Base-by-base conservation (phyloP, 2,888 invertebrate genomes). In the Thecophora atra region DNA sequence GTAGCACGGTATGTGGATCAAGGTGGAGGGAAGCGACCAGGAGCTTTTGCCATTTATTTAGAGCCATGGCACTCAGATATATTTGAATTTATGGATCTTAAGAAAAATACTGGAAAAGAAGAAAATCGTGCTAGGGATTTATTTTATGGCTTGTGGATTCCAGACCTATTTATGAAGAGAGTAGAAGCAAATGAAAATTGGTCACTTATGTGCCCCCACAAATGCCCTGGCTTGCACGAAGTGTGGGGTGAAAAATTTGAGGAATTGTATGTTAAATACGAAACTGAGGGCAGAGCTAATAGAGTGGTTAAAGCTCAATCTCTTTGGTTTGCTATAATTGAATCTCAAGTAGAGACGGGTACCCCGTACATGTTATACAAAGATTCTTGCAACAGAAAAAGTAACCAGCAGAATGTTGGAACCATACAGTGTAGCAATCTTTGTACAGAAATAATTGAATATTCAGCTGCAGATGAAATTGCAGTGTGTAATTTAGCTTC, bases 41-140 rank as follows among this genome's bases (percentile, higher is more conserved):
- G 99, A 26, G 98, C 98, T 3, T 98, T 99, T 88, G 98, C 99
- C 19, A 92, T 99, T 74, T 99, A 99, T 83, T 87, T 99, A 69
- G 99, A 99, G 86, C 99, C 99, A 0, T 99, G 99, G 99, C 99
- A 99, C 88, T 93, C 96, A 0, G 99, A 99, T 85, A 89, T 99
- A 73, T 96, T 98, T 84, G 97, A 97, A 74, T 99, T 98, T 87
- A 88, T 99, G 67, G 95, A 98, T 83, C 88, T 98, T 66, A 96
- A 94, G 83, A 98, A 98, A 85, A 99, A 99, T 84, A 97, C 96
- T 0, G 94, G 99, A 0, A 96, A 96, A 83, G 99, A 99, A 84
- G 98, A 99, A 86, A 89, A 92, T 51, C 89, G 99, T 60, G 98
- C 99, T 0, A 89, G 99, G 70, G 99, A 99, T 87, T 88, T 99